These are phyloP conservation scores for Xylota segnis DNA, from an alignment of 2,888 invertebrate species.

Conservation along the genomic window DNA sequence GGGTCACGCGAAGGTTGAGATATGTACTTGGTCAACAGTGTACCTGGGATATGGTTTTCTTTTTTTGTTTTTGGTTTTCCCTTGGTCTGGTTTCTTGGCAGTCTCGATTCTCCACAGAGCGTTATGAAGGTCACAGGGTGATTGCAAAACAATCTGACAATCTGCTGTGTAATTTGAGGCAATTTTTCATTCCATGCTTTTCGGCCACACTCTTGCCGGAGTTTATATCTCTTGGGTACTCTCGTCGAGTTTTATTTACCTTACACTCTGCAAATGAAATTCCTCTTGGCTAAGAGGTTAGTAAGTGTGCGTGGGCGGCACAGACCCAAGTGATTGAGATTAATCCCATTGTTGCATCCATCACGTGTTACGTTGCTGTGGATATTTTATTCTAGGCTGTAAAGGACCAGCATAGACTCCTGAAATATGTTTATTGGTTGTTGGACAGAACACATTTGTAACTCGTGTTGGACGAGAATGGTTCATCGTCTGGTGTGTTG, in stretches of 20 bases:
- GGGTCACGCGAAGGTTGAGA: conserved; percentile 56
- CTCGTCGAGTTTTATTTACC: conserved; percentile 25
- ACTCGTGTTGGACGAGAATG: no score
- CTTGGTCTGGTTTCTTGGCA: conserved; percentile 30
- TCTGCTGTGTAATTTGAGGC: conserved; percentile 54
- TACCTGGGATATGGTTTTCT: background rate
- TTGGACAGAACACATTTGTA: conserved; percentile 1
- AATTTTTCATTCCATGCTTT: conserved; percentile 38
- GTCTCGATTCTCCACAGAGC: background rate
- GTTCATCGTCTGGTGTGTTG: conserved; percentile 9
- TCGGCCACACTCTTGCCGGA: conserved; percentile 13
- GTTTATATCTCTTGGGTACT: conserved; percentile 10
- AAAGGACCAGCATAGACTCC: conserved; percentile 19
- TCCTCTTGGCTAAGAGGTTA: conserved; percentile 26
- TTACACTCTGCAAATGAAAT: conserved; percentile 40
- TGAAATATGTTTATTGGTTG: conserved; percentile 21
- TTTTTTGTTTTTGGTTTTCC: background rate
- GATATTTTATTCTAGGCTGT: conserved; percentile 7
- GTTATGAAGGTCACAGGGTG: conserved; percentile 46
- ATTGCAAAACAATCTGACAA: conserved; percentile 39
- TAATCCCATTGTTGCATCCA: conserved; percentile 25
- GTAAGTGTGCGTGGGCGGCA: conserved; percentile 35
- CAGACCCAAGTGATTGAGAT: conserved; percentile 23
- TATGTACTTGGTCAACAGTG: conserved; percentile 28
- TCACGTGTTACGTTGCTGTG: conserved; percentile 9